Evolutionary conservation across 35 echinoderm and acorn worm species (phyloP).

Genomic region (Apostichopus californicus): DNA sequence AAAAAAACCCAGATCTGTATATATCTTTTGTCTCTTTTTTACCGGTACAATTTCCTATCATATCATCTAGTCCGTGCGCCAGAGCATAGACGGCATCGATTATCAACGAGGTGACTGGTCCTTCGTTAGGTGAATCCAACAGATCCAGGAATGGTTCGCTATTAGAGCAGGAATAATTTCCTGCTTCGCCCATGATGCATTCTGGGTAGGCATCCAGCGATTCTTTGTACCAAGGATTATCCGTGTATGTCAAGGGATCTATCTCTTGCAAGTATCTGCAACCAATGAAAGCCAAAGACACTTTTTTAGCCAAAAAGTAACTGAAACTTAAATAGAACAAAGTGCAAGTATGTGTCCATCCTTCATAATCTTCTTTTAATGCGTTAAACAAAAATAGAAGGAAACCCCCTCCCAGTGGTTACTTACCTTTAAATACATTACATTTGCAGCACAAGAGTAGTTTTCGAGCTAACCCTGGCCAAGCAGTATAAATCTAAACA

Average conservation of each 20-base stretch:
- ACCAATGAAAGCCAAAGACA: no score
- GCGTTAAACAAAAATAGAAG: no score
- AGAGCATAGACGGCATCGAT: constrained; percentile 91
- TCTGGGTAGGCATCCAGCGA: constrained; percentile 53
- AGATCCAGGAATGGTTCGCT: constrained; percentile 58
- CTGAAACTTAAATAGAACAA: no score
- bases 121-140: constrained; percentile 65
- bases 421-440: no score
- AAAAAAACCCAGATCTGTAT: no score
- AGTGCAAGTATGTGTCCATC: no score
- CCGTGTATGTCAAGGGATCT: constrained; percentile 66
- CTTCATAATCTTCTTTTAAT: no score
- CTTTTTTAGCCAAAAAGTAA: no score
- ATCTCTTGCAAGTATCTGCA: constrained; percentile 63
- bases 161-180: constrained; percentile 15
- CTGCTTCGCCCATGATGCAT: constrained; percentile 56
- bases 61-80: constrained; percentile 74
- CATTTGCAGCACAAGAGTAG: no score
- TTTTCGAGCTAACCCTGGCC: no score
- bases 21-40: background rate
- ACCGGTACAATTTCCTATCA: constrained; percentile 66
- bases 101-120: constrained; percentile 63
- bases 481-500: no score
- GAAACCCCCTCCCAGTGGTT: no score
- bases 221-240: constrained; percentile 87